A percentile compares a stretch with the other conserved stretches of the same genome.
Conservation (phyloP, 92 coral and sea anemone species). For the Galaxea fascicularis region DNA sequence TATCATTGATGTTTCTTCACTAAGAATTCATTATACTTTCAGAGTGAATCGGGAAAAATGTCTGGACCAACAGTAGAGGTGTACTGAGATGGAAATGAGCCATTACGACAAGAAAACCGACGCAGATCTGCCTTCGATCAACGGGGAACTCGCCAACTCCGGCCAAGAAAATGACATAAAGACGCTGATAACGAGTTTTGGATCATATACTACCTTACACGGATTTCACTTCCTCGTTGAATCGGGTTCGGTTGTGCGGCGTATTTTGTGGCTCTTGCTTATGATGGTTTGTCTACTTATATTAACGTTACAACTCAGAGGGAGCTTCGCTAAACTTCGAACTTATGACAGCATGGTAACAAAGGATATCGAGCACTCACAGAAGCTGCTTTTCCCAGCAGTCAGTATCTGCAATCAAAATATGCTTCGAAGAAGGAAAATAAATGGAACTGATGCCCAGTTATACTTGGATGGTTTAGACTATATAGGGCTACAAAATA, state of each 20-base stretch:
- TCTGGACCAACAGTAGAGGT: background rate
- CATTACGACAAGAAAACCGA: background rate
- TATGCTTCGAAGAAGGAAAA: constrained; percentile 59
- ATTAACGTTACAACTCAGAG: constrained; percentile 15
- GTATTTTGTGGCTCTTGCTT: constrained; percentile 43
- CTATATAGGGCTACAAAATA: background rate
- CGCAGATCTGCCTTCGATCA: background rate
- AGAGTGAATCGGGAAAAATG: background rate
- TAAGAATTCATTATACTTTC: background rate
- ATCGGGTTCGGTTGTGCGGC: constrained; percentile 29
- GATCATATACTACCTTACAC: constrained; percentile 61
- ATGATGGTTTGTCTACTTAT: constrained; percentile 21
- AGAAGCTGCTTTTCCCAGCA: constrained; percentile 49
- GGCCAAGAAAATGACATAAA: background rate
- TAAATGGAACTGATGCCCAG: constrained; percentile 59
- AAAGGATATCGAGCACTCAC: constrained; percentile 21
- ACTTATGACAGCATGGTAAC: constrained; percentile 34
- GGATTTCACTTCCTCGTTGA: constrained; percentile 60
- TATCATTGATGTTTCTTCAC: background rate
- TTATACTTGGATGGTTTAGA: constrained; percentile 47
- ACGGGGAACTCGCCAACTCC: background rate
- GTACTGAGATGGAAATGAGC: background rate
- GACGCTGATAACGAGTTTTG: constrained; percentile 23
- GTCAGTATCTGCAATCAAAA: constrained; percentile 64
- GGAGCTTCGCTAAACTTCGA: constrained; percentile 30